Base-by-base conservation (phyloP, 2,888 invertebrate species). In the Limnephilus auricula region DNA sequence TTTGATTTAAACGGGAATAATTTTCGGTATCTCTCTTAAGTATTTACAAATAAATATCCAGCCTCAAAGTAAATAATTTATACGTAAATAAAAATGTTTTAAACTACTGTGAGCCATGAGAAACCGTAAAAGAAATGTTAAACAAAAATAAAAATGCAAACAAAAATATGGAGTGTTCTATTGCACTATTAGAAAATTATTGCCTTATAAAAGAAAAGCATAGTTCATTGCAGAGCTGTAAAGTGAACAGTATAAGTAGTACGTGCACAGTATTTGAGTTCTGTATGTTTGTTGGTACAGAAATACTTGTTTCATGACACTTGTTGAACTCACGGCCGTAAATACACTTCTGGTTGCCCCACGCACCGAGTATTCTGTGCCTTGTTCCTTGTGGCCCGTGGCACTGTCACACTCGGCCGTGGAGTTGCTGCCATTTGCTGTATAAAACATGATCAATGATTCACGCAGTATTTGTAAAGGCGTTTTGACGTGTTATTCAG, bases 301-400 rank as follows among this genome's bases (percentile, higher is more conserved):
- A 34, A 82, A 32, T 82, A 82, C 82, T 32, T 32, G 82, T 37
- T 82, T 82, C 82, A 37, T 82, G 82, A 82, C 82, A 82, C 82
- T 82, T 82, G 82, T 82, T 82, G 82, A 82, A 37, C 82, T 82
- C 82, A 15, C 37, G 34, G 82, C 82, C 32, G 82, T 82, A 82
- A 82, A 82, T 37, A 82, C 32, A 82, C 82, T 82, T 82, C 45
- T 45, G 50, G 86, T 50, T 50, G 50, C 50, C 86, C 86, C 50
- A 86, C 86, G 86, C 86, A 31, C 50, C 31, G 15, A 25, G 65
- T 25, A n/a, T 18, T n/a, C 65, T 65, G n/a, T 50, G 6, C 18
- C 5, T 18, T 5, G 50, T 65, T 25, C 65, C 65, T 65, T 65
- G 65, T 65, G 25, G 65, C 65, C 65, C n/a, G 65, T 65, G 65